Evolutionary conservation across 2,888 invertebrate genomes (phyloP).

Genomic region (Trachelus iudaicus): DNA sequence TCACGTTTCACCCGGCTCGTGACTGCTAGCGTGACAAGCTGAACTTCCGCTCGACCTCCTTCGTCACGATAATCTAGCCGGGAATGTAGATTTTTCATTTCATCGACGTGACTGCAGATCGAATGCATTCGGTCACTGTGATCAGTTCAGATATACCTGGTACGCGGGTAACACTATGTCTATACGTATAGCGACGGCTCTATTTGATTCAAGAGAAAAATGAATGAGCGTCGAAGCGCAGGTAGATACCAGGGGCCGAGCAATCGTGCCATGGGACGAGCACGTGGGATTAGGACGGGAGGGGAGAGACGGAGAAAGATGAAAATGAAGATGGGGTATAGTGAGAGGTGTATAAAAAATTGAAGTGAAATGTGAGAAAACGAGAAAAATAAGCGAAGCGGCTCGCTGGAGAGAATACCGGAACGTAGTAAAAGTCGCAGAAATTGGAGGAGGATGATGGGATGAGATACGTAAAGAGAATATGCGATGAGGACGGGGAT

Average conservation of each 20-base stretch:
- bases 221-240: background rate
- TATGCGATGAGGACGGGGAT: constrained; percentile 29
- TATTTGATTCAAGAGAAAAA: background rate
- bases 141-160: background rate
- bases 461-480: constrained; percentile 29
- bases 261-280: constrained; percentile 28
- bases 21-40: background rate
- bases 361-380: background rate
- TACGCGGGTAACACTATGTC: background rate
- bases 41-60: background rate
- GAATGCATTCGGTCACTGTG: background rate
- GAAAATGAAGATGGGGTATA: constrained; percentile 6
- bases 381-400: background rate
- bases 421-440: background rate
- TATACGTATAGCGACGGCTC: background rate
- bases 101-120: background rate
- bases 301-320: constrained; percentile 14
- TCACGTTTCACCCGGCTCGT: background rate
- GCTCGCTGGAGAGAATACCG: background rate
- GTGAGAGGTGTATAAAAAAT: constrained; percentile 13
- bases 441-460: background rate
- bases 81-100: background rate
- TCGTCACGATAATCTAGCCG: background rate
- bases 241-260: background rate
- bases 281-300: constrained; percentile 25